Evolutionary conservation across 2,797 vertebrate species (phyloP), one percentile per base, ranked within the genome.

Genomic region (Cuniculus paca): DNA sequence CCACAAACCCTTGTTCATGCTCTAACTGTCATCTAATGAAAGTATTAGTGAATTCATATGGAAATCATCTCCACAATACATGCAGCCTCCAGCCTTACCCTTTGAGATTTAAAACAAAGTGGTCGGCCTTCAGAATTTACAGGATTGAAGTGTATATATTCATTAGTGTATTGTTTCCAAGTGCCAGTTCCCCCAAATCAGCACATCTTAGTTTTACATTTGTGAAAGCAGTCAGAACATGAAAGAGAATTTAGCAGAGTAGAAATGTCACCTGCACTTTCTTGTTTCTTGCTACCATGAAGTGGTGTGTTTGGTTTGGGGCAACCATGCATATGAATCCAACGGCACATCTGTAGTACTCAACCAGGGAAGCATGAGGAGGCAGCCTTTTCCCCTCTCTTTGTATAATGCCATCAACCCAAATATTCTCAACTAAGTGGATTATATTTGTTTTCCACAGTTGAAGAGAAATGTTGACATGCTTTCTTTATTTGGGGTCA

Each of bases 1-100:
- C 7, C 12, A 97, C 97, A 97, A 97, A 63, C 58, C 13, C 0
- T 82, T 31, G 94, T 98, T 97, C 92, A 95, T 4, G 89, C 97
- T 98, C 98, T 97, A 86, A 96, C 98, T 98, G 93, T 97, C 97
- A 97, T 97, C 97, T 97, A 94, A 98, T 97, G 97, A 98, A 97
- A 96, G 96, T 95, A 96, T 98, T 98, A 98, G 95, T 94, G 94
- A 98, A 97, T 96, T 78, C 91, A 80, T 75, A 92, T 79, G 95
- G 98, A 98, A 98, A 98, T 94, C 97, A 95, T 97, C 78, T 92
- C 97, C 96, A 90, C 97, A 90, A 7, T 83, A 72, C 92, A 87
- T 93, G 34, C 42, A 96, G 75, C 96, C 97, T 70, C 91, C 90
- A 84, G 96, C 90, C 94, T 61, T 1, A 0, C 80, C 88, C 79